Base-by-base conservation (phyloP, 2,113 vertebrate genomes). In the Engraulis encrasicolus region DNA sequence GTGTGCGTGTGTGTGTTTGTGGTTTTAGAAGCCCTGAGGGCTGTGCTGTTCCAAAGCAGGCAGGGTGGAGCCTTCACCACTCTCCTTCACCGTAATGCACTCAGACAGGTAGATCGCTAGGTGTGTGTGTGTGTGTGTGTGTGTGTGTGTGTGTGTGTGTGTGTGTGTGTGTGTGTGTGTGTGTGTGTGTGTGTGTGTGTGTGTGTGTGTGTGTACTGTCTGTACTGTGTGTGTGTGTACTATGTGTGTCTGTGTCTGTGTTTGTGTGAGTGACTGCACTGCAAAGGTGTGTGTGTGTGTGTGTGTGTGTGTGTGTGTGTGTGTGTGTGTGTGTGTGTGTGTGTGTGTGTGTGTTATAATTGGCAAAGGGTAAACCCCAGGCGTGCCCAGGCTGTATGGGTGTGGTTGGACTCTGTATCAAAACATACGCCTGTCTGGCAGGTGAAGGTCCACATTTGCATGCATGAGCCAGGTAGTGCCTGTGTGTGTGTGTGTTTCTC, bases 41-140 rank as follows among this genome's bases (percentile, higher is more conserved):
- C 31, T 86, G 81, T 86, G 81, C 83, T 82, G 87, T 86, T 86
- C 82, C 79, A 79, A 82, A 79, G 81, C 86, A 87, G 86, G 85
- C 82, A 83, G 84, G 85, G 78, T 85, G 48, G 81, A 85, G 85
- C 86, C 86, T 87, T 86, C 85, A 87, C 85, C 86, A 19, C 71
- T 80, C 66, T 61, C 81, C 61, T 82, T 81, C 12, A 83, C 50
- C 80, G 83, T 84, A 83, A 88, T 86, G 50, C 82, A 81, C 79
- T 52, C 83, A 85, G 85, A 83, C 87, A 86, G 83, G 88, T 89
- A 87, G 84, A 84, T 89, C 81, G 66, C 71, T 81, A 34, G 81
- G 58, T 38, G 48, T 83, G 54, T 81, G 83, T 79, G 61, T 74
- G 17, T 78, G 66, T 78, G 82, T 50, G 82, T 45, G 82, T 78